phyloP scores from a whole-genome alignment of 1,140 invertebrate species.

The Drosophila sp. region DNA sequence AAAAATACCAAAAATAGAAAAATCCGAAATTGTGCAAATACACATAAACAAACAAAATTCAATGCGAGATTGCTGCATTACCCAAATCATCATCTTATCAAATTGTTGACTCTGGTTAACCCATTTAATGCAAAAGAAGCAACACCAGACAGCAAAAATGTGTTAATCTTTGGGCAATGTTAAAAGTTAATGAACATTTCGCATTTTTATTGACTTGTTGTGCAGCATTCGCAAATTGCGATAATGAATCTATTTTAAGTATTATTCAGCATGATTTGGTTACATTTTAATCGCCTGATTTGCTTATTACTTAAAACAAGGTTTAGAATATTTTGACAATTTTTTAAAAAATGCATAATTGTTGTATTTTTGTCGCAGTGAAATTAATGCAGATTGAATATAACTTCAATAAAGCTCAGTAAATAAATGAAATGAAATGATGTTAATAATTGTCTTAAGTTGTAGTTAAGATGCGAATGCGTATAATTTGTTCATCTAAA shows the following conservation, averaged over 20 bases:
- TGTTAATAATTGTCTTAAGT: no score
- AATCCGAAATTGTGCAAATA: constrained; percentile 9
- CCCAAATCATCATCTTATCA: background rate
- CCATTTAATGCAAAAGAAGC: constrained; percentile 32
- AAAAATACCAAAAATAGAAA: constrained; percentile 19
- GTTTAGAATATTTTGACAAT: background rate
- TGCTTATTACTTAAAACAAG: constrained; percentile 3
- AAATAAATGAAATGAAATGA: no score
- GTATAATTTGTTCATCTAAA: no score
- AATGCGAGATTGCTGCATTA: background rate
- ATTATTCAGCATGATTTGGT: constrained; percentile 4
- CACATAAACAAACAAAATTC: constrained; percentile 14
- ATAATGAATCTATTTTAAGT: constrained; percentile 31
- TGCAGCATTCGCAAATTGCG: constrained; percentile 21
- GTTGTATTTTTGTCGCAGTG: no score
- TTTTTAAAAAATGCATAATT: no score
- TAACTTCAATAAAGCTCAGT: no score
- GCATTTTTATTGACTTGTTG: constrained; percentile 37
- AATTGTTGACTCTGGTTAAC: constrained; percentile 27
- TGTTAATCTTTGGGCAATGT: constrained; percentile 21
- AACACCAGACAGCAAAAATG: background rate
- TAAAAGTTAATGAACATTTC: constrained; percentile 25
- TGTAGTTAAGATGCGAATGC: no score
- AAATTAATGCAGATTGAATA: no score
- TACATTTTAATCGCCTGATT: constrained; percentile 17